Evolutionary conservation across 1,140 invertebrate species (phyloP).

Genomic region (Cotesia glomerata): DNA sequence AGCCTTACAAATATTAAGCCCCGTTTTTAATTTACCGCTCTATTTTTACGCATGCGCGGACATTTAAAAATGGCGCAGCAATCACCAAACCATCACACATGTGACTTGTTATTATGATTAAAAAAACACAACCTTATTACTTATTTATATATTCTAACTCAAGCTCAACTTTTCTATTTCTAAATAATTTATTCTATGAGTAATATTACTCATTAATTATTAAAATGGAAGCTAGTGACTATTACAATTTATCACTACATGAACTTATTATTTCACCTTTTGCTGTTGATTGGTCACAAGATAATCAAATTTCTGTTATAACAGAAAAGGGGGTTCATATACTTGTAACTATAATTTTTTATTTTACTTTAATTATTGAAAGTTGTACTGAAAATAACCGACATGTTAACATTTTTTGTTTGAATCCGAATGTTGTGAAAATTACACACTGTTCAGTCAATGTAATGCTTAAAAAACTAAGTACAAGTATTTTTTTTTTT

Average conservation of each 20-base stretch:
- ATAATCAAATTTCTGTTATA: slow-evolving; percentile 56
- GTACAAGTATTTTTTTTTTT: no score
- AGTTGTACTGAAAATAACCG: no score
- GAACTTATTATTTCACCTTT: slow-evolving; percentile 49
- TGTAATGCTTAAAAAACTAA: no score
- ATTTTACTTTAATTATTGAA: neutral
- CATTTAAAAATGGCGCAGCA: slow-evolving; percentile 8
- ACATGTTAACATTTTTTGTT: no score
- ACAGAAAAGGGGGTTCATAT: slow-evolving; percentile 54
- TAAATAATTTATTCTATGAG: no score
- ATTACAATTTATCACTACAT: slow-evolving; percentile 46
- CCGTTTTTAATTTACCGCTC: slow-evolving; percentile 11
- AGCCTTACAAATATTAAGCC: neutral
- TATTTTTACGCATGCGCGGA: slow-evolving; percentile 4
- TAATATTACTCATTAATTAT: neutral
- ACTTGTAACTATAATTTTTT: slow-evolving; percentile 49
- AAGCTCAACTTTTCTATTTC: no score
- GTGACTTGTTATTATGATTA: neutral
- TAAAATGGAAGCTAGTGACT: slow-evolving; percentile 47
- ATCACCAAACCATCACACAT: neutral
- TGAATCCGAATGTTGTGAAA: no score
- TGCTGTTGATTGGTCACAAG: slow-evolving; percentile 54
- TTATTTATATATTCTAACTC: no score
- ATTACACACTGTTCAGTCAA: no score
- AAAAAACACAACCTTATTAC: no score